A percentile compares a stretch with the other conserved stretches of the same genome.
Conservation (phyloP, 2,113 vertebrate species). For the Brachyhypopomus gauderio region DNA sequence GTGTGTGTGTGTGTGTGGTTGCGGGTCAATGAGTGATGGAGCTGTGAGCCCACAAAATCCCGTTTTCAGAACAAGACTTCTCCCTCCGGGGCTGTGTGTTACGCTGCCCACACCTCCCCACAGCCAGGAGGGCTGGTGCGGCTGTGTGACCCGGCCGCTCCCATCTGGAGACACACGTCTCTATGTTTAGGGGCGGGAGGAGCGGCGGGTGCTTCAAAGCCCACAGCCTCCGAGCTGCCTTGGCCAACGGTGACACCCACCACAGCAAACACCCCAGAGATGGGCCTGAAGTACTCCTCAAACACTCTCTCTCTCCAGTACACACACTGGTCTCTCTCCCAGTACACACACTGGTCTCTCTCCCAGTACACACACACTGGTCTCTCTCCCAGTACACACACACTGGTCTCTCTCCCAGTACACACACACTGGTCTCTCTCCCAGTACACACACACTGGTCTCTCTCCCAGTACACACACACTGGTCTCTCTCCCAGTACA, state of each 20-base stretch:
- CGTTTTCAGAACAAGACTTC: neutral
- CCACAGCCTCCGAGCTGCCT: neutral
- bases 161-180: conserved; percentile 17
- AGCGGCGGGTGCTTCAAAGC: conserved; percentile 31
- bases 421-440: too few species aligned
- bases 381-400: too few species aligned
- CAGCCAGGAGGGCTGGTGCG: neutral
- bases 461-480: too few species aligned
- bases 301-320: too few species aligned
- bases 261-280: conserved; percentile 1
- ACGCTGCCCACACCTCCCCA: neutral
- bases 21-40: neutral
- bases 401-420: too few species aligned
- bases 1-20: neutral
- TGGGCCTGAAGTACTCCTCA: neutral
- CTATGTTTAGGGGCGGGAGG: conserved; percentile 33
- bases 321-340: too few species aligned
- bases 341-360: neutral
- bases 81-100: too few species aligned
- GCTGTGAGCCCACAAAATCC: neutral
- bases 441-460: too few species aligned
- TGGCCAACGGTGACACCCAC: neutral
- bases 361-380: too few species aligned
- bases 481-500: too few species aligned
- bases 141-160: neutral